Percentiles rank a stretch among this genome's conserved stretches.
Evolutionary conservation across 2,797 vertebrate species (phyloP).

Genomic region (Characodon lateralis): DNA sequence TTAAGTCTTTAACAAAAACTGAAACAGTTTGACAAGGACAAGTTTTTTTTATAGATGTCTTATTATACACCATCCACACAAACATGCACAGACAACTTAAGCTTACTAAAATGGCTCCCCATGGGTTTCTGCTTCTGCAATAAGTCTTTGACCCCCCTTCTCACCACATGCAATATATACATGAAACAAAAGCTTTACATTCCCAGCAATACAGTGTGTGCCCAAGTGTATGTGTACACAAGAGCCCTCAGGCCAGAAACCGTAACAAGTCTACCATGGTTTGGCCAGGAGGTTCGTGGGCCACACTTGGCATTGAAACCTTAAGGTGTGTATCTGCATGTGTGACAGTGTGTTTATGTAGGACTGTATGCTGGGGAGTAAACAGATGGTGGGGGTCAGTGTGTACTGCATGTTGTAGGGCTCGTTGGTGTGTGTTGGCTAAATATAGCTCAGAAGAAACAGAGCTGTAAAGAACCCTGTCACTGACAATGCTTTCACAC

Average conservation of each 20-base stretch:
- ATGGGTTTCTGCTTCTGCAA: constrained; percentile 42
- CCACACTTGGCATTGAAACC: constrained; percentile 49
- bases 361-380: constrained; percentile 9
- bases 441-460: constrained; percentile 71
- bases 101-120: constrained; percentile 65
- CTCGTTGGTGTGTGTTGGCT: constrained; percentile 66
- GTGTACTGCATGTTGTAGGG: constrained; percentile 53
- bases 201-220: constrained; percentile 8
- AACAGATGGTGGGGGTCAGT: constrained; percentile 74
- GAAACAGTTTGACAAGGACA: constrained; percentile 24
- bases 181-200: constrained; percentile 20
- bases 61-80: constrained; percentile 11
- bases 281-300: constrained; percentile 34
- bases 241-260: constrained; percentile 6
- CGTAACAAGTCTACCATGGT: constrained; percentile 41
- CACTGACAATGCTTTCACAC: constrained; percentile 36
- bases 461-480: constrained; percentile 46
- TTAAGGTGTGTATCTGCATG: constrained; percentile 28
- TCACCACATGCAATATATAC: constrained; percentile 31
- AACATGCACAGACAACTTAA: background rate
- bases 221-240: constrained; percentile 19
- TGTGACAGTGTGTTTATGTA: constrained; percentile 10
- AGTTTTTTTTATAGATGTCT: constrained; percentile 26
- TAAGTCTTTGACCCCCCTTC: constrained; percentile 32
- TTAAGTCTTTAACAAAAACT: constrained; percentile 37